Evolutionary conservation across 2,113 vertebrate species (phyloP), one percentile per base, ranked within the genome.

Genomic region (Lagopus leucura): DNA sequence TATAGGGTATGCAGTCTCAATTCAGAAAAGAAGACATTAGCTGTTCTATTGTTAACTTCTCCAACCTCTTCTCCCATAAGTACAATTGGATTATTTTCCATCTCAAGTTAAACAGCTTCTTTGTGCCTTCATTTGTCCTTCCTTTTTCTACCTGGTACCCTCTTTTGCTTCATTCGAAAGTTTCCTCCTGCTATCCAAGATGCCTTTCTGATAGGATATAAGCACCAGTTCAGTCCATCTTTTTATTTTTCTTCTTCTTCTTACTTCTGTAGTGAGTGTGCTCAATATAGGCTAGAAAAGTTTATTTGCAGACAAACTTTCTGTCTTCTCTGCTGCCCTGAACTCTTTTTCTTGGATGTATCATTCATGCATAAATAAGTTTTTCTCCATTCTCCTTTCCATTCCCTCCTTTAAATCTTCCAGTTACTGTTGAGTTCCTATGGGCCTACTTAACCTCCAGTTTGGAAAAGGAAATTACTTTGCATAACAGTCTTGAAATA

Each of bases 161-260:
- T 42, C 57, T 48, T 82, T 30, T 45, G 9, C 55, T 81, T 76
- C 32, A n/a, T n/a, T 45, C 15, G 27, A 21, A 9, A 32, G 30
- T 5, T 48, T 8, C 2, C 24, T 34, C 40, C 6, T 54, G 15
- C 14, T 83, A 36, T 38, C 36, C 22, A 13, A 17, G 15, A 8
- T 73, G 60, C 34, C 1, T 0, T 48, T 48, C 32, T 34, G 47
- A 4, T 52, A 50, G 13, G 13, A 10, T 1, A 0, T 9, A 3
- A 8, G 42, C 32, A 11, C 11, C 50, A 5, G 17, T 13, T 52
- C 45, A 28, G 2, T 5, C 57, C 61, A 13, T 66, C 6, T 5
- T 22, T 16, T 65, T 55, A 14, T 16, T 47, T 14, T 25, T 22
- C 64, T 55, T 13, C 19, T 52, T 48, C 21, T 43, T 16, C 48